These are phyloP conservation scores for Andinoacara biseriatus DNA, from an alignment of 2,113 vertebrate genomes.

Conservation along the genomic window DNA sequence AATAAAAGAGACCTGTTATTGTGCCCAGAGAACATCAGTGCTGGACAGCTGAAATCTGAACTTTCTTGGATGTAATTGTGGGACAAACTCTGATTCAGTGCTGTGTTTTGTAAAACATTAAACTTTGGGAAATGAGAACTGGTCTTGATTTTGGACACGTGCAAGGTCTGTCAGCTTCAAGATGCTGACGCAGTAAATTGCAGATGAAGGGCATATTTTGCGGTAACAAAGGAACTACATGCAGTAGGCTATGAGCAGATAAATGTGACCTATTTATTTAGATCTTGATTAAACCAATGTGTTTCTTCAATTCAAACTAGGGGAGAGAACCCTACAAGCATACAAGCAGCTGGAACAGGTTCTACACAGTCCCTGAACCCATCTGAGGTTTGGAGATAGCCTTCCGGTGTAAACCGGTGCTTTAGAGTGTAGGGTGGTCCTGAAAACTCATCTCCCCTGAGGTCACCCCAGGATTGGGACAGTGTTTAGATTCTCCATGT, in stretches of 20 bases:
- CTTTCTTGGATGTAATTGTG: slow-evolving; percentile 22
- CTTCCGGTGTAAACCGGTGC: slow-evolving; percentile 33
- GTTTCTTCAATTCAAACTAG: slow-evolving; percentile 23
- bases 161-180: neutral
- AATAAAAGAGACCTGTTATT: slow-evolving; percentile 25
- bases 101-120: slow-evolving; percentile 1
- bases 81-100: slow-evolving; percentile 28
- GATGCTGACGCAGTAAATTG: neutral
- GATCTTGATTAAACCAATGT: slow-evolving; percentile 41
- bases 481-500: slow-evolving; percentile 56
- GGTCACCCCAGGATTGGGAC: slow-evolving; percentile 2
- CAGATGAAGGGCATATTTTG: neutral
- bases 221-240: neutral
- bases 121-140: neutral
- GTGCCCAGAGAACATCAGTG: slow-evolving; percentile 27
- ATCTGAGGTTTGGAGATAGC: slow-evolving; percentile 31
- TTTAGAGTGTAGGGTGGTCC: slow-evolving; percentile 61
- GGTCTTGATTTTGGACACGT: neutral
- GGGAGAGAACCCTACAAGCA: slow-evolving; percentile 14
- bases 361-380: slow-evolving; percentile 51
- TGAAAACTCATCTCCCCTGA: slow-evolving; percentile 2
- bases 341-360: slow-evolving; percentile 68
- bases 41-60: slow-evolving; percentile 26
- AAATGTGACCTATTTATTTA: slow-evolving; percentile 13
- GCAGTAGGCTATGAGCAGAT: slow-evolving; percentile 2